Conservation (phyloP, 1,140 invertebrate species). For the Gerris buenoi region DNA sequence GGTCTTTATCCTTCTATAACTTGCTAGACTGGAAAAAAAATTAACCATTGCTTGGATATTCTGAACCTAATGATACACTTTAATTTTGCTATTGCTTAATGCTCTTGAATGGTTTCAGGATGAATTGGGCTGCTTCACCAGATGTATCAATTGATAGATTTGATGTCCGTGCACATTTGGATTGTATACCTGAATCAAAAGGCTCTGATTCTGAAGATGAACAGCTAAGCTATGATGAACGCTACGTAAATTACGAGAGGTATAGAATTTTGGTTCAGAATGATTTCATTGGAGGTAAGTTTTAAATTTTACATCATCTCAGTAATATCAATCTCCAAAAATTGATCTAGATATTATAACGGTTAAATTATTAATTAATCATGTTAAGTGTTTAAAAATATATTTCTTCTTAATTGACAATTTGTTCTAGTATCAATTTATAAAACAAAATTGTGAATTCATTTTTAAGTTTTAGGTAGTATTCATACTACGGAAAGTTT, state of each 20-base stretch:
- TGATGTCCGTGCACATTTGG: slow-evolving; percentile 92
- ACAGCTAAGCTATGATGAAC: slow-evolving; percentile 62
- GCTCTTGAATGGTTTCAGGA: slow-evolving; percentile 52
- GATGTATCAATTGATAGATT: slow-evolving; percentile 95
- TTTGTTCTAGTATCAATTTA: no score
- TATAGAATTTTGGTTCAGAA: slow-evolving; percentile 94
- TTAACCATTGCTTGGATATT: neutral
- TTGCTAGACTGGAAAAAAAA: neutral
- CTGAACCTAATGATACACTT: neutral
- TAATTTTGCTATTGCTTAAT: neutral
- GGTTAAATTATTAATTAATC: no score
- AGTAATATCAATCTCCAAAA: no score
- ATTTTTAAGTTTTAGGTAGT: no score
- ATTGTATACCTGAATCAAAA: slow-evolving; percentile 72
- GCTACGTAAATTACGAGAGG: slow-evolving; percentile 86
- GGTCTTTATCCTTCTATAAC: no score
- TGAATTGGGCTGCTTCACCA: slow-evolving; percentile 92
- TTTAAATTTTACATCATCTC: no score
- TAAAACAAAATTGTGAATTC: no score
- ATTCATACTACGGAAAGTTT: no score
- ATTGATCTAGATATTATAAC: no score
- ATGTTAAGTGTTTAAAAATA: no score
- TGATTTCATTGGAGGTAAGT: slow-evolving; percentile 72
- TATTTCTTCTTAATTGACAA: no score
- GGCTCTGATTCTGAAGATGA: slow-evolving; percentile 38